Conservation (phyloP, 1,140 invertebrate genomes). For the Galleria mellonella region DNA sequence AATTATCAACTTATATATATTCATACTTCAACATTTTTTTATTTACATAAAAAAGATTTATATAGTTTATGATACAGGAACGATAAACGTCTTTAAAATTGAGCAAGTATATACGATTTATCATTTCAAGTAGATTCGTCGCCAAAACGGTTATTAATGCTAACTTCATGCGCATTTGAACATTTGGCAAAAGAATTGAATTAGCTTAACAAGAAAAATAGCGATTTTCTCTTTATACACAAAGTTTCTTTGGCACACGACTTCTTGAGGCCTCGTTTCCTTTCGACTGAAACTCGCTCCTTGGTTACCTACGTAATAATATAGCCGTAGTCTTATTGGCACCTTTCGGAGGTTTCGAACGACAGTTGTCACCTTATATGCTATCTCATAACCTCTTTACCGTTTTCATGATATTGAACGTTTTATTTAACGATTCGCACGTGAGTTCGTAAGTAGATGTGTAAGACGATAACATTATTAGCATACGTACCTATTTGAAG, state of each 20-base stretch:
- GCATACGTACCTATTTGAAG: too few relatives aligned
- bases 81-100: too few relatives aligned
- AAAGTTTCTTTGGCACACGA: too few relatives aligned
- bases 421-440: constrained; percentile 48
- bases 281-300: too few relatives aligned
- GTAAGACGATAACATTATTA: too few relatives aligned
- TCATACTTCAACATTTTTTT: too few relatives aligned
- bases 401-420: constrained; percentile 48
- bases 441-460: constrained; percentile 11
- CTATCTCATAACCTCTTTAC: constrained; percentile 42
- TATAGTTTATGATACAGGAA: too few relatives aligned
- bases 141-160: constrained; percentile 5
- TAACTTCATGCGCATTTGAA: constrained; percentile 23
- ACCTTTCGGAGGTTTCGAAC: constrained; percentile 31
- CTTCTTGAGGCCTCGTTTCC: too few relatives aligned
- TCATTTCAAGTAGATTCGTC: background rate
- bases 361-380: constrained; percentile 49
- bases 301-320: too few relatives aligned
- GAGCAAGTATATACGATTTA: background rate
- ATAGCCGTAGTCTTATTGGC: constrained; percentile 15
- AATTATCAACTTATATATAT: too few relatives aligned
- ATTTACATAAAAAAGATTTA: too few relatives aligned
- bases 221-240: too few relatives aligned
- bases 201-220: background rate
- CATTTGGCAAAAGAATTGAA: background rate